Conservation (phyloP, 2,888 invertebrate genomes). For the Melanostoma mellinum region DNA sequence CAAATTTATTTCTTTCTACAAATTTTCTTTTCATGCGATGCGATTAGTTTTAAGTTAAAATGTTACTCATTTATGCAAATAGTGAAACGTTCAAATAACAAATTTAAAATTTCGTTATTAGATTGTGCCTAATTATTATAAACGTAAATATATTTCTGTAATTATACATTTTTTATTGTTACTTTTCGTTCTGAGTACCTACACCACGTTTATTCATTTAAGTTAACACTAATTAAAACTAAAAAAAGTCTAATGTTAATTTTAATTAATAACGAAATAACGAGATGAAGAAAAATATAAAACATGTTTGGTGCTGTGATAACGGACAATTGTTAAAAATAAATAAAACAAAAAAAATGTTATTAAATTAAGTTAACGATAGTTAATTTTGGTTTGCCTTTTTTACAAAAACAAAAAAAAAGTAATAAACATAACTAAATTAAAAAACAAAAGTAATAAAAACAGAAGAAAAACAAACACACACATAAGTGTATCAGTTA, state of each 20-base stretch:
- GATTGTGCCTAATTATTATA: constrained; percentile 70
- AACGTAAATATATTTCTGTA: constrained; percentile 67
- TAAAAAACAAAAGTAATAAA: constrained; percentile 17
- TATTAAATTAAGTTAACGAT: constrained; percentile 52
- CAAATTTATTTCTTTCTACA: too few species aligned
- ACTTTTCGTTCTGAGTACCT: constrained; percentile 46
- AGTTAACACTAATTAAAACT: constrained; percentile 23
- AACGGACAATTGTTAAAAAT: constrained; percentile 74
- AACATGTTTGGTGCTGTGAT: constrained; percentile 76
- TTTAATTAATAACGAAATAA: constrained; percentile 59
- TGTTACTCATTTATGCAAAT: constrained; percentile 56
- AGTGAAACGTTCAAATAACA: constrained; percentile 65
- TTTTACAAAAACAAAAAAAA: constrained; percentile 18
- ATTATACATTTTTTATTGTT: constrained; percentile 34
- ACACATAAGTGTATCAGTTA: constrained; percentile 42
- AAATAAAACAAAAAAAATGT: constrained; percentile 49
- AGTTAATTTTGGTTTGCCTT: constrained; percentile 35
- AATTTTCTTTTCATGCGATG: neutral
- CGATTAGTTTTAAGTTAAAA: constrained; percentile 64
- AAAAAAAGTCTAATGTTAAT: constrained; percentile 54
- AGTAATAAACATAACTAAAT: constrained; percentile 6
- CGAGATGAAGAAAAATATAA: constrained; percentile 59
- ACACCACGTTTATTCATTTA: constrained; percentile 48
- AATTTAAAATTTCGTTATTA: constrained; percentile 69
- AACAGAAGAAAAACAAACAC: too few species aligned